phyloP scores from a whole-genome alignment of 2,888 invertebrate genomes.

The Bursaphelenchus okinawaensis region DNA sequence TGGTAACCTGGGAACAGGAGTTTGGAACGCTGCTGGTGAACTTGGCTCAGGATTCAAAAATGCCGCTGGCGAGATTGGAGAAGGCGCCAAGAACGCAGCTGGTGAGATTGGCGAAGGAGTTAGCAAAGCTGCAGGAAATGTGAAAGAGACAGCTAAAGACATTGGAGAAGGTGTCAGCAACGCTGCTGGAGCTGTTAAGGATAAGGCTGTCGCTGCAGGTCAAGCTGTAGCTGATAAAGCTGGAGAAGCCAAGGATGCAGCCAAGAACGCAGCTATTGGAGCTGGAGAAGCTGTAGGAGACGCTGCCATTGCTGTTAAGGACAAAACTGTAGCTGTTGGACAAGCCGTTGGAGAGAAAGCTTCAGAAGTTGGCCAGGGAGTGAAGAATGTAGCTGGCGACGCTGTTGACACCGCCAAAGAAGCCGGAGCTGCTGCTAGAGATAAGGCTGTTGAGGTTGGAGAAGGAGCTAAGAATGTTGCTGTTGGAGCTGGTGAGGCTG shows the following conservation, averaged over 20 bases:
- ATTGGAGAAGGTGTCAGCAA: background rate
- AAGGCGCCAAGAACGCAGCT: background rate
- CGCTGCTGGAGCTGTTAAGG: slow-evolving; percentile 2
- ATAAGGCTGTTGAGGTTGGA: background rate
- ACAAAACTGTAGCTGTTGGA: background rate
- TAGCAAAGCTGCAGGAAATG: background rate
- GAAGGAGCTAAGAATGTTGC: background rate
- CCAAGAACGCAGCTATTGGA: background rate
- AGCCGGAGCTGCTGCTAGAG: background rate
- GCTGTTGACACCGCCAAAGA: background rate
- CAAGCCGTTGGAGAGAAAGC: background rate
- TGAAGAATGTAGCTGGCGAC: background rate
- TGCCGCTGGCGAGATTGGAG: background rate
- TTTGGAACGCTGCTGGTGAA: background rate
- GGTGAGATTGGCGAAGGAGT: background rate
- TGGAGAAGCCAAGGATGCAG: background rate
- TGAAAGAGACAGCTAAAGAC: too few relatives aligned
- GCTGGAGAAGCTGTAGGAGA: background rate
- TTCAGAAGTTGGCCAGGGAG: slow-evolving; percentile 2
- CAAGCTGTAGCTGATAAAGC: background rate
- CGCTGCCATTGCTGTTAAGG: background rate
- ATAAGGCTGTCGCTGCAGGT: background rate
- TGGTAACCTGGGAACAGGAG: slow-evolving; percentile 4
- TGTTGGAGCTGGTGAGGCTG: background rate
- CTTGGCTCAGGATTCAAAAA: background rate